Base-by-base conservation (phyloP, 2,113 vertebrate genomes). In the Nymphicus hollandicus region DNA sequence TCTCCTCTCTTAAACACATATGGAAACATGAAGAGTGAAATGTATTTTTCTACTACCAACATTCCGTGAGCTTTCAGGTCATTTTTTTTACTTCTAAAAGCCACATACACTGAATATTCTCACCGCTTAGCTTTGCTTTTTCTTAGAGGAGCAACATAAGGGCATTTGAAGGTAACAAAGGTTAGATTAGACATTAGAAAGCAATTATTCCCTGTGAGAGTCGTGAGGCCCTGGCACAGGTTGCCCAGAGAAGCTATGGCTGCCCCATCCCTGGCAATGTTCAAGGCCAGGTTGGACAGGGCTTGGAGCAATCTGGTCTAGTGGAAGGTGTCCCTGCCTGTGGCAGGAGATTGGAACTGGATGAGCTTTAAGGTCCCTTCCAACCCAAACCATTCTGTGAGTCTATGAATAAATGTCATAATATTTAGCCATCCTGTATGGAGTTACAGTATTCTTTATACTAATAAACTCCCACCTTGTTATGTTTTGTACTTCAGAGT, bases 391-490 rank as follows among this genome's bases (percentile, higher is more conserved):
- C 20, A n/a, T n/a, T 58, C 20, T 23, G 22, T n/a, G 20, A 58
- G 13, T 15, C 20, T 58, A n/a, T 23, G 20, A 58, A 14, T n/a
- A 43, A 55, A 55, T 47, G 6, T 28, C 37, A 70, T 46, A 47
- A 7, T 47, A 39, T 3, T 53, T 60, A 81, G 46, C 16, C 29
- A 58, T 13, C 11, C 14, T 20, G 8, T n/a, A 49, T 17, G 9
- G 17, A 46, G 18, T 61, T 27, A 46, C 7, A 82, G 4, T 53
- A 65, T 71, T 28, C 7, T 43, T 83, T 25, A 78, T 18, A 46
- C 0, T 0, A 72, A 64, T 35, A 61, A 50, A 56, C 74, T 64
- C 10, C 7, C 15, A 68, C 2, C 1, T 31, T 31, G 8, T 56
- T 82, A 50, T 50, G 6, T 68, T 80, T 89, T 77, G 31, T 39